These are phyloP conservation scores for Nephotettix cincticeps DNA, from an alignment of 1,140 invertebrate genomes.

Conservation along the genomic window DNA sequence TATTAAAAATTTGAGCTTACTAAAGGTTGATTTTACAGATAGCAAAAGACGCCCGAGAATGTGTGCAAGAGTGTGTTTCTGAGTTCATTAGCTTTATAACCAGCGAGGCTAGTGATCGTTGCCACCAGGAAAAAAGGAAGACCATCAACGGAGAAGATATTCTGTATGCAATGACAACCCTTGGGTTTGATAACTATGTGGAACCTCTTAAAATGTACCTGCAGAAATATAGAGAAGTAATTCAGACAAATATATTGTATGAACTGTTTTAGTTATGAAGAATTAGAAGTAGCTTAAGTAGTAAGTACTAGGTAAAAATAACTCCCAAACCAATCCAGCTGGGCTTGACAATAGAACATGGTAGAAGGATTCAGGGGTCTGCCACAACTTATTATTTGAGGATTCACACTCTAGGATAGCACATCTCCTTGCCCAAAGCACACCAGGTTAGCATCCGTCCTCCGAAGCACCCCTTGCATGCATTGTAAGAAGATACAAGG, in stretches of 20 bases:
- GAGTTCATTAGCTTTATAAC: constrained; percentile 99
- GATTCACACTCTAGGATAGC: not conserved
- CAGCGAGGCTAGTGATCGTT: constrained; percentile 95
- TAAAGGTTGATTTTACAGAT: too few species aligned
- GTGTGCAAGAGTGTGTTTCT: constrained; percentile 99
- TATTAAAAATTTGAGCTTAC: too few species aligned
- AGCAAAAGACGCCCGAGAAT: constrained; percentile 98
- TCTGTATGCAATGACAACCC: constrained; percentile 91
- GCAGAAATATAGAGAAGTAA: constrained; percentile 93
- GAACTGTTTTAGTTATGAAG: not conserved
- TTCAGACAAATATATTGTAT: constrained; percentile 20
- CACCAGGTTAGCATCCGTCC: too few species aligned
- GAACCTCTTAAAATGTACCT: constrained; percentile 95
- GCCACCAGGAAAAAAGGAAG: constrained; percentile 97
- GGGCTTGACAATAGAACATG: not conserved
- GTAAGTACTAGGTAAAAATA: not conserved
- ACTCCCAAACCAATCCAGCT: too few species aligned
- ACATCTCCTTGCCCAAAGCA: not conserved
- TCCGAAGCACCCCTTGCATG: too few species aligned
- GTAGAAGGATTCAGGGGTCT: not conserved
- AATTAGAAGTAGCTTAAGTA: not conserved
- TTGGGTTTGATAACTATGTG: constrained; percentile 99
- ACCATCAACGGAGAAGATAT: constrained; percentile 99
- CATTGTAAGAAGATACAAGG: too few species aligned
- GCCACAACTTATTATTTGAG: not conserved